These are phyloP conservation scores for Griposia aprilina DNA, from an alignment of 2,888 invertebrate species.

Conservation along the genomic window DNA sequence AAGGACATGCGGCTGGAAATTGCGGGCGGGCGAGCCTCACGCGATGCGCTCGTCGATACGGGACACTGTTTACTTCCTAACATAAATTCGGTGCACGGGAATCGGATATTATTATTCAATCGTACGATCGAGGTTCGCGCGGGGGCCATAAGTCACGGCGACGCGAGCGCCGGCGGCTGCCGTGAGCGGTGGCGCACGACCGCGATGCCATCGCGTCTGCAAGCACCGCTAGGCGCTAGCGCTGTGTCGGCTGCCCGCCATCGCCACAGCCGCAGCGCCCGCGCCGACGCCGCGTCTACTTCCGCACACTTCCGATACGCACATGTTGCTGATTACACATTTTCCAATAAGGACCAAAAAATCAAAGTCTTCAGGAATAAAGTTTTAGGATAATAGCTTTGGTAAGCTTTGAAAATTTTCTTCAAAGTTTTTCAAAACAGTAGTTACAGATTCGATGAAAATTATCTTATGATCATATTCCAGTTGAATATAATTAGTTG, in stretches of 20 bases:
- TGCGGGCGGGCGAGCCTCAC: slow-evolving; percentile 81
- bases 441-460: background rate
- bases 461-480: background rate
- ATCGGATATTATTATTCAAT: slow-evolving; percentile 91
- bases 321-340: slow-evolving; percentile 27
- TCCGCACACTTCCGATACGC: slow-evolving; percentile 67
- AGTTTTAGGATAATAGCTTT: background rate
- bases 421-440: background rate
- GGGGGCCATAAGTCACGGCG: slow-evolving; percentile 90
- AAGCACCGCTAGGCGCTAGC: slow-evolving; percentile 84
- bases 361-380: background rate
- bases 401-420: background rate
- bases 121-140: slow-evolving; percentile 89
- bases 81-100: slow-evolving; percentile 90
- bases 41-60: slow-evolving; percentile 84
- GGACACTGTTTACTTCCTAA: slow-evolving; percentile 89
- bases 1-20: slow-evolving; percentile 82
- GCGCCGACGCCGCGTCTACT: slow-evolving; percentile 43
- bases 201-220: slow-evolving; percentile 86
- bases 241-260: slow-evolving; percentile 62
- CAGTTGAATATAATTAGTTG: background rate
- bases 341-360: background rate
- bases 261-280: slow-evolving; percentile 51
- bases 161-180: slow-evolving; percentile 89
- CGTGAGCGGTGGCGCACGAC: slow-evolving; percentile 90